phyloP scores from a whole-genome alignment of 2,888 invertebrate genomes.

The Leptura quadrifasciata region DNA sequence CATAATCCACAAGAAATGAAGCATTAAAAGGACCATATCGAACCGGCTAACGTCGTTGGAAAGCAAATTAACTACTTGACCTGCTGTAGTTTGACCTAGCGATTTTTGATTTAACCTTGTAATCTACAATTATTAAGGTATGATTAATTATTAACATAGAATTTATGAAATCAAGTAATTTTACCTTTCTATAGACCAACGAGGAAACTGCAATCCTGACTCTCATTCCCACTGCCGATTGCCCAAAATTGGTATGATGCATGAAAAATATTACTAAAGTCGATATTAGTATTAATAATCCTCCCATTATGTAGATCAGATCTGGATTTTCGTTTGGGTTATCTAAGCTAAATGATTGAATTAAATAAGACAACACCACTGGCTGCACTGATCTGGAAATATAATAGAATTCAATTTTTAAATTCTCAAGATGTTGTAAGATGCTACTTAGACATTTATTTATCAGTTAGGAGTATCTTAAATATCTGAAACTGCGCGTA shows the following conservation, averaged over 20 bases:
- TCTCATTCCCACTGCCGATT: slow-evolving; percentile 82
- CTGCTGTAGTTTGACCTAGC: slow-evolving; percentile 86
- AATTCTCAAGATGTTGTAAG: no score
- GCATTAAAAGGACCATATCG: slow-evolving; percentile 81
- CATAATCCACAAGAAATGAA: slow-evolving; percentile 88
- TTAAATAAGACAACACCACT: slow-evolving; percentile 49
- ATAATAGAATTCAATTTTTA: neutral
- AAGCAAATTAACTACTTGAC: slow-evolving; percentile 88
- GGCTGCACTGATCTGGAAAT: slow-evolving; percentile 74
- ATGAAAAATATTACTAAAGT: slow-evolving; percentile 76
- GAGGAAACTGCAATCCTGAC: slow-evolving; percentile 86
- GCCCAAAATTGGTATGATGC: slow-evolving; percentile 77
- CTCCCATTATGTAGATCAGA: slow-evolving; percentile 78
- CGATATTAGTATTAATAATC: slow-evolving; percentile 75
- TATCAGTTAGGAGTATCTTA: no score
- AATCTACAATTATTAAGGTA: slow-evolving; percentile 71
- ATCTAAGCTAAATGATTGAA: slow-evolving; percentile 45
- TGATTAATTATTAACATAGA: neutral
- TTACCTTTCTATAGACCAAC: slow-evolving; percentile 88
- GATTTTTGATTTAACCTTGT: slow-evolving; percentile 81
- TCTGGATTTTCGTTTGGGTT: slow-evolving; percentile 54
- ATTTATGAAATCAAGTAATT: slow-evolving; percentile 20
- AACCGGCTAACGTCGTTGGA: slow-evolving; percentile 90
- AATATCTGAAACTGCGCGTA: no score
- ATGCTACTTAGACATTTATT: no score